Evolutionary conservation across 2,888 invertebrate species (phyloP).

Genomic region (Nesidiocoris tenuis): DNA sequence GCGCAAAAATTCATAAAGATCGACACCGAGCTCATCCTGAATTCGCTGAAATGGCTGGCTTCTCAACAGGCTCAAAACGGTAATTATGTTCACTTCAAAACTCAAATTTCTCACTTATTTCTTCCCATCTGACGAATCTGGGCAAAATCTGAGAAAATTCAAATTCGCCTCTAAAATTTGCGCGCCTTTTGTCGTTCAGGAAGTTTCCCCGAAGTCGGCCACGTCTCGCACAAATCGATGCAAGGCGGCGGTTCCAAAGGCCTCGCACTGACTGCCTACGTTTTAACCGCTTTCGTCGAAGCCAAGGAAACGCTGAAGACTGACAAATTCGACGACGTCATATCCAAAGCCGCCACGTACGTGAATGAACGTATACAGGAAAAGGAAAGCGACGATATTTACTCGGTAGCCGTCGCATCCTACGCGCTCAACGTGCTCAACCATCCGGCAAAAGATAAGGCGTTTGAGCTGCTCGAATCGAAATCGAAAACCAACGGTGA

Average conservation of each 20-base stretch:
- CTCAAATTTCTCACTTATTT: too few relatives aligned
- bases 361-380: constrained; percentile 60
- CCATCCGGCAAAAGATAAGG: constrained; percentile 67
- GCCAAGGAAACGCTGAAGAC: constrained; percentile 50
- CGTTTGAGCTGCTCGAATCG: constrained; percentile 62
- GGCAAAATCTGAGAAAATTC: too few relatives aligned
- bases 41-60: constrained; percentile 74
- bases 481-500: constrained; percentile 57
- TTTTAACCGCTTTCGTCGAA: constrained; percentile 70
- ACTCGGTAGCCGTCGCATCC: constrained; percentile 73
- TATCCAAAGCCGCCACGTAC: constrained; percentile 75
- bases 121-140: neutral
- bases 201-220: constrained; percentile 63
- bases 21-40: constrained; percentile 65
- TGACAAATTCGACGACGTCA: constrained; percentile 62
- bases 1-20: constrained; percentile 70
- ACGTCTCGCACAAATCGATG: constrained; percentile 69
- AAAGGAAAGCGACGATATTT: constrained; percentile 67
- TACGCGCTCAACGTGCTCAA: constrained; percentile 75
- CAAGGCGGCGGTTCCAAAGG: constrained; percentile 72
- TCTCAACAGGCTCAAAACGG: constrained; percentile 70
- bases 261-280: constrained; percentile 77
- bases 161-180: neutral
- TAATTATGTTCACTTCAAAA: too few relatives aligned
- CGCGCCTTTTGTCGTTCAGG: too few relatives aligned